Conservation (phyloP, 2,888 invertebrate genomes). For the Cremastinae sp. region DNA sequence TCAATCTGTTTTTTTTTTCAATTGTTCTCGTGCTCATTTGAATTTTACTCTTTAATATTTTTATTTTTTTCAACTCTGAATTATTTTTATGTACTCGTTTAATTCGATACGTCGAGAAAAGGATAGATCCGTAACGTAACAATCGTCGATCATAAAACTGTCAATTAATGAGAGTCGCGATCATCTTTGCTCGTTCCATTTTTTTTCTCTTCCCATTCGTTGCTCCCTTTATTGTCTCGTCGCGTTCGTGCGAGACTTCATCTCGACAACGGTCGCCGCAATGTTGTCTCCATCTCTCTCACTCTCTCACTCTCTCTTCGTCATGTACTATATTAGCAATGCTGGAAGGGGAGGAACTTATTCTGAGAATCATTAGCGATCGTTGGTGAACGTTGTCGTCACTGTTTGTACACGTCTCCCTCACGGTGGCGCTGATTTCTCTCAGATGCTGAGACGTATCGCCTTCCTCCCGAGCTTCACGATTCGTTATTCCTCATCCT, state of each 20-base stretch:
- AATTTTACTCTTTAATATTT: background rate
- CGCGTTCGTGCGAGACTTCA: slow-evolving; percentile 4
- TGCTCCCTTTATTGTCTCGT: slow-evolving; percentile 24
- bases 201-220: slow-evolving; percentile 13
- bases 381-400: slow-evolving; percentile 25
- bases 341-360: slow-evolving; percentile 28
- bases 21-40: background rate
- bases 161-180: slow-evolving; percentile 27
- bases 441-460: slow-evolving; percentile 16
- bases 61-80: too few relatives aligned
- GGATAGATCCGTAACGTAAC: slow-evolving; percentile 3
- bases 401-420: background rate
- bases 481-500: background rate
- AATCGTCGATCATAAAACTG: slow-evolving; percentile 46
- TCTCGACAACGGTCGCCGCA: slow-evolving; percentile 20
- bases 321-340: slow-evolving; percentile 37
- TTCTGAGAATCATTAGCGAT: slow-evolving; percentile 53
- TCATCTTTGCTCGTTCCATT: slow-evolving; percentile 16
- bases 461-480: background rate
- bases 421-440: slow-evolving; percentile 18
- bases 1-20: background rate
- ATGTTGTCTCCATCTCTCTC: background rate
- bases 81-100: background rate
- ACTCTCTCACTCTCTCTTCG: slow-evolving; percentile 1
- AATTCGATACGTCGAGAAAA: background rate